phyloP scores from a whole-genome alignment of 2,113 vertebrate genomes.

The Entosphenus tridentatus region DNA sequence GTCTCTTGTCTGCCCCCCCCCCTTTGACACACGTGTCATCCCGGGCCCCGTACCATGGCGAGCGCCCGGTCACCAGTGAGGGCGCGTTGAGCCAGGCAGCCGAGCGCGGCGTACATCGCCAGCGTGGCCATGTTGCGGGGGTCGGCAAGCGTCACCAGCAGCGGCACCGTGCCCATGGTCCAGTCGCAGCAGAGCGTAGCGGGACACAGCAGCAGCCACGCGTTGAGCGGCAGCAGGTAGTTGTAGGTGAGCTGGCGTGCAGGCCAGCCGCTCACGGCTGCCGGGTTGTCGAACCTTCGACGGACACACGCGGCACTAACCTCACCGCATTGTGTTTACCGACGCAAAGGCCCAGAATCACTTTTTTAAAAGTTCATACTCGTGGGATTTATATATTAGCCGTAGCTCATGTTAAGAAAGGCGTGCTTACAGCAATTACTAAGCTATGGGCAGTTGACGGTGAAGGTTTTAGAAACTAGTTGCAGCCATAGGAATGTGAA shows the following conservation, averaged over 20 bases:
- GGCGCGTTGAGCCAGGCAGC: background rate
- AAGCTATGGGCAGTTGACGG: no score
- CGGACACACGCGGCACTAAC: background rate
- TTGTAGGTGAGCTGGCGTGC: slow-evolving; percentile 80
- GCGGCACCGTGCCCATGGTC: slow-evolving; percentile 95
- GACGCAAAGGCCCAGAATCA: no score
- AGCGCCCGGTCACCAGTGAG: background rate
- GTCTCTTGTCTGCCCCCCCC: background rate
- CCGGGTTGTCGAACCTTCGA: slow-evolving; percentile 83
- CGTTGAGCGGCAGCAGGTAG: slow-evolving; percentile 86
- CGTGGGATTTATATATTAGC: no score
- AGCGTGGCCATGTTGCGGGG: slow-evolving; percentile 61
- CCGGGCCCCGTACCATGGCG: background rate
- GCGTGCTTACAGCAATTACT: no score
- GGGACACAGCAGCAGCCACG: slow-evolving; percentile 78
- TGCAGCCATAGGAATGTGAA: no score
- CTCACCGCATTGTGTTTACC: no score
- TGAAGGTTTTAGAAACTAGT: no score
- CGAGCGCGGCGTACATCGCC: slow-evolving; percentile 34
- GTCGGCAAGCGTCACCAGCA: slow-evolving; percentile 68
- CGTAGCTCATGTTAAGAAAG: no score
- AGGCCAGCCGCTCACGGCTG: slow-evolving; percentile 68
- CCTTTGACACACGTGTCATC: background rate
- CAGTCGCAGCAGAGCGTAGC: slow-evolving; percentile 93
- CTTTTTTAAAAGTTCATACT: no score